Conservation (phyloP, 1,140 invertebrate genomes). For the Gonioctena quinquepunctata region DNA sequence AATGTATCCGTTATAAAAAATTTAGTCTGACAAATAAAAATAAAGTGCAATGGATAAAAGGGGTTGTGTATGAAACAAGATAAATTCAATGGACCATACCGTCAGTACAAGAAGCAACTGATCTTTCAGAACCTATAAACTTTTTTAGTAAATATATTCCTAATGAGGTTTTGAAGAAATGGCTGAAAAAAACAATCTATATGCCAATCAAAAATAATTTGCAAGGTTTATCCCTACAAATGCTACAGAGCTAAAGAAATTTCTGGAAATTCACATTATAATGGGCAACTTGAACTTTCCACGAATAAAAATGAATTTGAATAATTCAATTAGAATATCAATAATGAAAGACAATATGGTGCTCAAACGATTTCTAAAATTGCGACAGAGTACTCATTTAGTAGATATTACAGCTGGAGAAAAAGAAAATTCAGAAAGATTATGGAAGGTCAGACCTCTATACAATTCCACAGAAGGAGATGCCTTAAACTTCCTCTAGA, state of each 20-base stretch:
- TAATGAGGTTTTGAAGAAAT: slow-evolving; percentile 6
- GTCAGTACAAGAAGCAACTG: no score
- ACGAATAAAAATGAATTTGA: slow-evolving; percentile 3
- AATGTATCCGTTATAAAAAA: no score
- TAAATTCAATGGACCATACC: no score
- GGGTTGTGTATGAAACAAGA: no score
- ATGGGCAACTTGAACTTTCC: slow-evolving; percentile 20
- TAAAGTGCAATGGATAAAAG: no score
- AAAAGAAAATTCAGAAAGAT: not conserved
- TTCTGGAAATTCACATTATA: slow-evolving; percentile 8
- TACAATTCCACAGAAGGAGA: not conserved
- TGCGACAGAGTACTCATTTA: not conserved
- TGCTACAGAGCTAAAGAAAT: not conserved
- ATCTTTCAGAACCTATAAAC: not conserved
- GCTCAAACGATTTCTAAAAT: not conserved
- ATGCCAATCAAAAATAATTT: slow-evolving; percentile 9
- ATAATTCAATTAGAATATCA: not conserved
- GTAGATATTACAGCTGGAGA: not conserved
- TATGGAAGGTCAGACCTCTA: not conserved
- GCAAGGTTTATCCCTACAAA: not conserved
- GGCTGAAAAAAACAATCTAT: slow-evolving; percentile 1
- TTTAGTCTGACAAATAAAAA: no score
- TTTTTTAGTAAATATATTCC: slow-evolving; percentile 13
- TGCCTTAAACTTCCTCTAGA: not conserved
- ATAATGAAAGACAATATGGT: not conserved